Evolutionary conservation across 1,140 invertebrate genomes (phyloP).

Genomic region (Nautilus pompilius): DNA sequence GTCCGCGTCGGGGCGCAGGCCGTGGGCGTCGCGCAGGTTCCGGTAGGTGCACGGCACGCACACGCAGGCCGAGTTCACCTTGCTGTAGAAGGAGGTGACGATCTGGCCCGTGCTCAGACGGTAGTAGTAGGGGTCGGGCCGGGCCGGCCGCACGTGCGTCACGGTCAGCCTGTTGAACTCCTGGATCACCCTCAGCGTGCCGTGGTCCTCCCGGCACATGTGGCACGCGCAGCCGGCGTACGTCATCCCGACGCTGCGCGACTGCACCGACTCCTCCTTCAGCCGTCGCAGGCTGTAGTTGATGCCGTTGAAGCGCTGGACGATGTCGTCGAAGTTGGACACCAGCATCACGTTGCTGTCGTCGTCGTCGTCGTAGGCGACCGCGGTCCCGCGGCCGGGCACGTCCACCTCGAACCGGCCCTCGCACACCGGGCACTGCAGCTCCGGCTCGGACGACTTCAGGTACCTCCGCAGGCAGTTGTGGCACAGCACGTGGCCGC

Average conservation of each 20-base stretch:
- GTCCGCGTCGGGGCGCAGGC: constrained; percentile 23
- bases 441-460: constrained; percentile 19
- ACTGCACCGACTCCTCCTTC: constrained; percentile 36
- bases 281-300: constrained; percentile 30
- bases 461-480: constrained; percentile 39
- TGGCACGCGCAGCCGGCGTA: constrained; percentile 41
- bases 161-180: constrained; percentile 39
- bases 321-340: constrained; percentile 44
- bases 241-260: constrained; percentile 41
- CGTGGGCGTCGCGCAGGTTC: constrained; percentile 31
- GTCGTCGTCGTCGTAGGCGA: constrained; percentile 17
- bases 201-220: constrained; percentile 42
- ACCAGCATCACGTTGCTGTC: constrained; percentile 33
- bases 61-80: constrained; percentile 42
- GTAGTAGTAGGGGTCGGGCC: constrained; percentile 31
- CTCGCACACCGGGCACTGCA: constrained; percentile 3
- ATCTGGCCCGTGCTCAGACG: constrained; percentile 33
- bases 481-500: constrained; percentile 48
- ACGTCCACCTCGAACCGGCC: constrained; percentile 4
- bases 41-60: constrained; percentile 46
- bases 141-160: constrained; percentile 29
- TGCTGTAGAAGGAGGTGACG: constrained; percentile 43
- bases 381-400: constrained; percentile 5
- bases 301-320: constrained; percentile 36
- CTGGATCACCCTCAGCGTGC: constrained; percentile 41